phyloP scores from a whole-genome alignment of 2,888 invertebrate genomes.

The Anthrax anthrax region DNA sequence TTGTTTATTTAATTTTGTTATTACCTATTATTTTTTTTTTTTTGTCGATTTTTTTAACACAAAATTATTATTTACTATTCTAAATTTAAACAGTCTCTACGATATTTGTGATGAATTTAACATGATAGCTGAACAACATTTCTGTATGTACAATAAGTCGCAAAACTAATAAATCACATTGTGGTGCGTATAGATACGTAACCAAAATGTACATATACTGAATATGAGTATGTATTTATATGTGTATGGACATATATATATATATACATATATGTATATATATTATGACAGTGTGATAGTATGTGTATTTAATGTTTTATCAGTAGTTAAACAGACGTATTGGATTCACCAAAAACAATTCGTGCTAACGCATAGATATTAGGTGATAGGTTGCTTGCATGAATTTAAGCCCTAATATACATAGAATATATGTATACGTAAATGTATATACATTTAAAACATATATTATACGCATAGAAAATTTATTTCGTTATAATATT shows the following conservation, averaged over 20 bases:
- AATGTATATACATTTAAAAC: too few relatives aligned
- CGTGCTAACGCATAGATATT: constrained; percentile 18
- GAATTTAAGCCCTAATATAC: constrained; percentile 2
- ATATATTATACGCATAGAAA: neutral
- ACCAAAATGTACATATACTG: too few relatives aligned
- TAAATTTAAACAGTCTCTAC: too few relatives aligned
- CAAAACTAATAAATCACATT: neutral
- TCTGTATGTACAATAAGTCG: too few relatives aligned
- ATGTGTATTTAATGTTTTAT: constrained; percentile 13
- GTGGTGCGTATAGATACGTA: neutral
- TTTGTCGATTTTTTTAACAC: too few relatives aligned
- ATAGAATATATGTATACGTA: too few relatives aligned
- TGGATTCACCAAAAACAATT: constrained; percentile 10
- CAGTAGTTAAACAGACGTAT: constrained; percentile 18
- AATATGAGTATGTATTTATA: neutral
- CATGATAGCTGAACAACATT: too few relatives aligned
- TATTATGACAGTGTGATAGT: constrained; percentile 3
- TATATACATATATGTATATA: neutral
- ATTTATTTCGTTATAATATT: neutral
- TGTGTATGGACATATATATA: constrained; percentile 2
- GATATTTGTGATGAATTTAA: too few relatives aligned
- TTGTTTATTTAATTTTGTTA: too few relatives aligned
- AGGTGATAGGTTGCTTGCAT: constrained; percentile 11
- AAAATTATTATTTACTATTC: too few relatives aligned
- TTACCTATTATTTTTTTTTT: too few relatives aligned